Base-by-base conservation (phyloP, 2,888 invertebrate genomes). In the Lampropteryx suffumata region DNA sequence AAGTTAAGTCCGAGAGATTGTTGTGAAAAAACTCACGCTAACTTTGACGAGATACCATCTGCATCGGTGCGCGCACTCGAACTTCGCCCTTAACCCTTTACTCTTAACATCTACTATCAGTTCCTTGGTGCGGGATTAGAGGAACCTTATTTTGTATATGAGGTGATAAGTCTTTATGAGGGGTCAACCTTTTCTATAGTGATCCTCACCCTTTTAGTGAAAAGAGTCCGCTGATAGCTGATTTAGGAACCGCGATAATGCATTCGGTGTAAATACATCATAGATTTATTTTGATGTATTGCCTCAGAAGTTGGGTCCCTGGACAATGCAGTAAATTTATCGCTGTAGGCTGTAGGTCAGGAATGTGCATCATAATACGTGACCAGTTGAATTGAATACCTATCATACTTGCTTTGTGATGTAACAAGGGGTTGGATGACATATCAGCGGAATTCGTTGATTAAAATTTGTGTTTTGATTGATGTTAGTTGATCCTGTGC, bases 91-190 rank as follows among this genome's bases (percentile, higher is more conserved):
- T 87, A 80, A 60, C 56, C 26, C 56, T 58, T 50, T 35, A 37
- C 44, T 42, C 58, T 58, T 76, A 87, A 71, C 76, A 73, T 69
- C 54, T 48, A 44, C 62, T 79, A 71, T 84, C 57, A 73, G 61
- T 55, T 63, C 69, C 41, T 51, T 50, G 53, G 46, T 67, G 54
- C 53, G 32, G 85, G 88, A 90, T 90, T 89, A 89, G 84, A 80
- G 80, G 71, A 84, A 84, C 89, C 85, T 89, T 90, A 89, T 88
- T 90, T 89, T 90, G 90, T 90, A 88, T 88, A 88, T 87, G 88
- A 89, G 84, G 90, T 89, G 90, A 90, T 90, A 90, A 89, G 90
- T 90, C 90, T 89, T 89, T 90, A 90, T 88, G 90, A 90, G 86
- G 90, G 90, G 90, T 90, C 90, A 90, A 89, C 90, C 90, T 88